Evolutionary conservation across 2,797 vertebrate genomes (phyloP), one percentile per base, ranked within the genome.

Genomic region (Phrynocephalus vlangalii): DNA sequence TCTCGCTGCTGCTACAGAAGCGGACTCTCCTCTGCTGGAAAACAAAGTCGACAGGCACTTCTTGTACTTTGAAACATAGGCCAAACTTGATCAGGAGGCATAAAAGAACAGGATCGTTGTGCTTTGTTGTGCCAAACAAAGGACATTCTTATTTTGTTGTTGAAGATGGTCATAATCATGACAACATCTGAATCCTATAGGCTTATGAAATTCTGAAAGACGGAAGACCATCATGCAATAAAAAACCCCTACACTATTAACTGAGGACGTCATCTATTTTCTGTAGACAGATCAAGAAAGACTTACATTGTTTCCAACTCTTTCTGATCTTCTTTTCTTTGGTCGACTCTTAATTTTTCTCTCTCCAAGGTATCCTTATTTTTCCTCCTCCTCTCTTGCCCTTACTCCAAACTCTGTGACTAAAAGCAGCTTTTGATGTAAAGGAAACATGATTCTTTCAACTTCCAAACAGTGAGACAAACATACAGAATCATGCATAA

Each of bases 201-300:
- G 6, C n/a, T 20, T 1, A 22, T 76, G 15, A 30, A 67, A 76
- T 75, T 86, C 79, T 87, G 56, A 76, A 52, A 82, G 30, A 13
- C 30, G 13, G 44, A 82, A 52, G 33, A 38, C 38, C 79, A 87
- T 26, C 76, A 52, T 11, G 6, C 1, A 5, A 2, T n/a, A 67
- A 82, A 75, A 50, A 28, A 68, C 28, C 13, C 72, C 73, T 15
- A 38, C 1, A 5, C 33, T 84, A 87, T 86, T 76, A 71, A 80
- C 18, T 15, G 75, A 87, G 52, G 67, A 91, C 92, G n/a, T 7
- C 52, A 50, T 24, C 48, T 24, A 22, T 75, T 28, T 60, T 38
- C 52, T 63, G 30, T 50, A 84, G 20, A 67, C 20, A 66, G 28
- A 48, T 16, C 44, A 82, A 30, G 6, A 38, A 52, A 2, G 3